These are phyloP conservation scores for Siphamia tubifer DNA, from an alignment of 2,113 vertebrate species.

Conservation along the genomic window DNA sequence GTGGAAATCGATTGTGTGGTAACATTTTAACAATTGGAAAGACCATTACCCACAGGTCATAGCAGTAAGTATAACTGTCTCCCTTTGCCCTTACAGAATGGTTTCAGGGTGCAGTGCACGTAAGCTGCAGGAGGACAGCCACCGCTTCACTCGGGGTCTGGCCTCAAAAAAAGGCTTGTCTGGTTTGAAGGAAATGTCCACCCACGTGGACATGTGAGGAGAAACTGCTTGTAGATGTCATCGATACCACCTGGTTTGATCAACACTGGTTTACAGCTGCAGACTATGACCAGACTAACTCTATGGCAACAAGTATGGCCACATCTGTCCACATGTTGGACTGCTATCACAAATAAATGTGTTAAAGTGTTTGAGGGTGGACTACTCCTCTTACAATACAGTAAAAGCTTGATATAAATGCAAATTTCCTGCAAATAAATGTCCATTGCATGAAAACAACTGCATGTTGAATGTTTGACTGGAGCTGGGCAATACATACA, in stretches of 20 bases:
- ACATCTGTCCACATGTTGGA: no score
- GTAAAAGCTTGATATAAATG: slow-evolving; percentile 6
- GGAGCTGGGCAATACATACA: no score
- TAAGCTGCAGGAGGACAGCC: slow-evolving; percentile 1
- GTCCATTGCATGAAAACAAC: neutral
- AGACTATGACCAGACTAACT: no score
- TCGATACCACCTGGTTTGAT: no score
- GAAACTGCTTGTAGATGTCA: no score
- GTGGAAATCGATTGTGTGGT: neutral
- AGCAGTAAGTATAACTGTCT: slow-evolving; percentile 42
- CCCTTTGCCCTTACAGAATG: neutral
- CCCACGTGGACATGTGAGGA: no score
- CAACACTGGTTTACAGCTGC: no score
- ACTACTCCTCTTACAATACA: neutral
- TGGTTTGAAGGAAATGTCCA: slow-evolving; percentile 5
- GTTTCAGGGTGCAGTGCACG: neutral
- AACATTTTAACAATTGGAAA: neutral
- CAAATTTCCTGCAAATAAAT: neutral
- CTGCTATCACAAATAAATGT: neutral
- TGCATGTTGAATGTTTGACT: neutral
- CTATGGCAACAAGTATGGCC: no score
- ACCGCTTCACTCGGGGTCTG: slow-evolving; percentile 63
- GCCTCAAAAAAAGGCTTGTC: neutral
- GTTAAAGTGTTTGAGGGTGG: slow-evolving; percentile 4
- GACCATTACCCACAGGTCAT: slow-evolving; percentile 64